Evolutionary conservation across 2,888 invertebrate species (phyloP).

Genomic region (Gasteruption jaculator): DNA sequence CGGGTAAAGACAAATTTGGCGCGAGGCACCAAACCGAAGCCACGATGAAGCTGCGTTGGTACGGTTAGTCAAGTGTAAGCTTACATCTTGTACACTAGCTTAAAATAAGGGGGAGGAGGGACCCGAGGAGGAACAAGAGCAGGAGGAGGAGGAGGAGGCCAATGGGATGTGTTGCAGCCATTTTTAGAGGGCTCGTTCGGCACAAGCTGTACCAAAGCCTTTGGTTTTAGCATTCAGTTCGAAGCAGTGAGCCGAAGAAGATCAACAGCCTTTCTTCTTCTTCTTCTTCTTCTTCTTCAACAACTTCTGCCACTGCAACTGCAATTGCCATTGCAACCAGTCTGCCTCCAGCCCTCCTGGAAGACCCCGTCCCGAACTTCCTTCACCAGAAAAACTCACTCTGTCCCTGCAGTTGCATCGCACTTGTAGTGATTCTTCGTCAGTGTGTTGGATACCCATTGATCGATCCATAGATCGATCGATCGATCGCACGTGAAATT

Average conservation of each 20-base stretch:
- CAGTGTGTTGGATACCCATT: too few relatives aligned
- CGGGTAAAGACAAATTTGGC: slow-evolving; percentile 82
- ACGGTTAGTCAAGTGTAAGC: slow-evolving; percentile 52
- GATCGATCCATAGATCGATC: too few relatives aligned
- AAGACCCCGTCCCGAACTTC: too few relatives aligned
- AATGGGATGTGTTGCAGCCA: slow-evolving; percentile 50
- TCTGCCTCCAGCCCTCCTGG: not conserved
- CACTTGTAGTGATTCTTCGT: too few relatives aligned
- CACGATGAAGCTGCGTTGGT: too few relatives aligned
- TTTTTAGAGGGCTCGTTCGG: slow-evolving; percentile 49
- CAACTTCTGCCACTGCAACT: too few relatives aligned
- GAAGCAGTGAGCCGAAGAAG: slow-evolving; percentile 37
- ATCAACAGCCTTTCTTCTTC: too few relatives aligned
- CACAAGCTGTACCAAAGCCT: slow-evolving; percentile 24
- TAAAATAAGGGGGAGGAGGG: slow-evolving; percentile 8
- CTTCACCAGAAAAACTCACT: too few relatives aligned
- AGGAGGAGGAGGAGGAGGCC: slow-evolving; percentile 36
- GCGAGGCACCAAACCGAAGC: slow-evolving; percentile 47
- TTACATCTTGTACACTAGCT: slow-evolving; percentile 37
- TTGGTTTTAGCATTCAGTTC: slow-evolving; percentile 46
- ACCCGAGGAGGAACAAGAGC: slow-evolving; percentile 1
- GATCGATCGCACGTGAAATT: slow-evolving; percentile 17
- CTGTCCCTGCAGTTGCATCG: too few relatives aligned
- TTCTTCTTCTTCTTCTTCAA: too few relatives aligned
- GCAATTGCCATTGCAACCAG: too few relatives aligned